Evolutionary conservation across 2,888 invertebrate genomes (phyloP).

Genomic region (Sialis fuliginosa): DNA sequence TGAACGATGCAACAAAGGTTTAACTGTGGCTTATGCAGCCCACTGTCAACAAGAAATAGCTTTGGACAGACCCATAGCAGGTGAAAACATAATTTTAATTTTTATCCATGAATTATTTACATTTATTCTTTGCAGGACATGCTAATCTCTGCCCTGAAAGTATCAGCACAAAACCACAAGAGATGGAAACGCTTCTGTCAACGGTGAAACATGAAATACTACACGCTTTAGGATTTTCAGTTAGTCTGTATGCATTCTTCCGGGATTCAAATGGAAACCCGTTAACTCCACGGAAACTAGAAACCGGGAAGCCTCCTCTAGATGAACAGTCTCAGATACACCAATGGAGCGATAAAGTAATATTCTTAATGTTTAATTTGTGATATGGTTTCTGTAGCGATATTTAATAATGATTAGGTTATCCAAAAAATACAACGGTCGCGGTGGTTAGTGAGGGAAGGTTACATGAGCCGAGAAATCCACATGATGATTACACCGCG

Average conservation of each 20-base stretch:
- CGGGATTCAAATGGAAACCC: conserved; percentile 82
- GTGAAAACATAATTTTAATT: not conserved
- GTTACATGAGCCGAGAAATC: conserved; percentile 53
- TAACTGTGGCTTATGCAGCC: conserved; percentile 93
- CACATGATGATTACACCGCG: conserved; percentile 83
- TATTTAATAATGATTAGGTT: conserved; percentile 12
- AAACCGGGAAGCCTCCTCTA: conserved; percentile 75
- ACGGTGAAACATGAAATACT: conserved; percentile 98
- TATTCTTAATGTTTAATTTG: conserved; percentile 13
- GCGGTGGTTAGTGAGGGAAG: conserved; percentile 66
- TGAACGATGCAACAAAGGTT: conserved; percentile 74
- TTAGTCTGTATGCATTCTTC: conserved; percentile 91
- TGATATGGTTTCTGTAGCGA: not conserved
- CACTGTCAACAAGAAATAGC: conserved; percentile 95
- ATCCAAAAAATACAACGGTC: conserved; percentile 19
- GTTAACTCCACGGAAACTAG: conserved; percentile 56
- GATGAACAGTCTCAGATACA: conserved; percentile 84
- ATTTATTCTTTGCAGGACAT: conserved; percentile 42
- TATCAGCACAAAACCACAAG: conserved; percentile 79
- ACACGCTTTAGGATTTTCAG: conserved; percentile 94
- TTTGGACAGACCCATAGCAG: conserved; percentile 52
- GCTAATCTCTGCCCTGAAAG: conserved; percentile 95
- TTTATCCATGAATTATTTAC: not conserved
- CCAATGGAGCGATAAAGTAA: conserved; percentile 86
- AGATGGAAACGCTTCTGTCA: conserved; percentile 77